These are phyloP conservation scores for Calyptomena viridis DNA, from an alignment of 2,113 vertebrate genomes.

Conservation along the genomic window DNA sequence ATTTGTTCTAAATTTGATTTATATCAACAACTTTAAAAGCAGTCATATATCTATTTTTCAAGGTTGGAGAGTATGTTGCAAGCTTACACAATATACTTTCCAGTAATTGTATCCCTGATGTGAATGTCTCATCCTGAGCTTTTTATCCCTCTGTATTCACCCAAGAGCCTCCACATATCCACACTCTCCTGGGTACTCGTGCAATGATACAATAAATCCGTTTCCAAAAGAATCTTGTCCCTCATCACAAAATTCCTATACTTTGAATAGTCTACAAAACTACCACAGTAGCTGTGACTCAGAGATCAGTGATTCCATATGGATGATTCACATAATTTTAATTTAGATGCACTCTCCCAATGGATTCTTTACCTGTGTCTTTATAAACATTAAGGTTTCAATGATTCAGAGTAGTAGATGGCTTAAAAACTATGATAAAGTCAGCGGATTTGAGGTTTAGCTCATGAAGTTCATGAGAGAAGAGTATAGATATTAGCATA, in stretches of 20 bases:
- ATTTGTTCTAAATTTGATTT: neutral
- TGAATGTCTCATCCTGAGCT: neutral
- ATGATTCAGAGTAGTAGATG: accelerated
- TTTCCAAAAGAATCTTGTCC: neutral
- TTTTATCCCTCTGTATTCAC: neutral
- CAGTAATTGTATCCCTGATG: neutral
- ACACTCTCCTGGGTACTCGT: neutral
- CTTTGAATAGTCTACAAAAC: neutral
- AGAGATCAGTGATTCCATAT: neutral
- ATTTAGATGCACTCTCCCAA: neutral
- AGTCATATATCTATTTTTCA: neutral
- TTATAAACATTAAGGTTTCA: neutral
- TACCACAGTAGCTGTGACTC: accelerated
- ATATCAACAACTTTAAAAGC: neutral
- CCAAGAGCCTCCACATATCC: neutral
- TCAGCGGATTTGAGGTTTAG: neutral
- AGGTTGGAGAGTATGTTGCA: accelerated
- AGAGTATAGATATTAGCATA: neutral
- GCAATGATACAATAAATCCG: accelerated
- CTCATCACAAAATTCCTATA: neutral
- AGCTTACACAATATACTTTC: neutral
- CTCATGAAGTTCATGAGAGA: neutral
- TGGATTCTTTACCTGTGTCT: neutral
- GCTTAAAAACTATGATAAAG: neutral
- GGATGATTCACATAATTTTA: neutral